These are phyloP conservation scores for Emydura subglobosa DNA, from an alignment of 2,113 vertebrate genomes.

Conservation along the genomic window DNA sequence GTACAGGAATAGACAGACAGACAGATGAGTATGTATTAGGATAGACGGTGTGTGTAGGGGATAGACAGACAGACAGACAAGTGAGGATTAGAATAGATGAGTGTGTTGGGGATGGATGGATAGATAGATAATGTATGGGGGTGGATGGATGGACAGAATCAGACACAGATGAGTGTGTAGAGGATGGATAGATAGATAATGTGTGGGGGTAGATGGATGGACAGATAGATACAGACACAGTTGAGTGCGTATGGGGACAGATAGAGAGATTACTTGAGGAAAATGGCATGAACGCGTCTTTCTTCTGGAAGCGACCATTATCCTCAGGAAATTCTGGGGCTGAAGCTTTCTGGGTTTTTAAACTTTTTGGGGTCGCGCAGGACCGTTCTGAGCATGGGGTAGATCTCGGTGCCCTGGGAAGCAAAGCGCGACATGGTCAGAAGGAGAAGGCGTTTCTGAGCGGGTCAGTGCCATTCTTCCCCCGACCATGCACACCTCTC, in stretches of 20 bases:
- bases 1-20: background rate
- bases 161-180: too few relatives aligned
- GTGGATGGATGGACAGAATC: too few relatives aligned
- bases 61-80: background rate
- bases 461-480: too few relatives aligned
- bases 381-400: background rate
- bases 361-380: background rate
- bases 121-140: background rate
- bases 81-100: too few relatives aligned
- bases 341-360: background rate
- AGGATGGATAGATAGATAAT: too few relatives aligned
- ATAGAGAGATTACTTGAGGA: background rate
- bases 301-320: background rate
- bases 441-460: too few relatives aligned
- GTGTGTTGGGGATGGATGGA: too few relatives aligned
- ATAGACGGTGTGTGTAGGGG: background rate
- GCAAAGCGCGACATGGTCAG: background rate
- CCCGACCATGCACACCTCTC: too few relatives aligned
- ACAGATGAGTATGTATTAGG: too few relatives aligned
- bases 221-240: too few relatives aligned
- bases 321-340: slow-evolving; percentile 34
- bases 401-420: slow-evolving; percentile 20
- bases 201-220: too few relatives aligned
- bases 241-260: too few relatives aligned
- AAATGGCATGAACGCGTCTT: slow-evolving; percentile 1